These are phyloP conservation scores for Todiramphus saurophagus DNA, from an alignment of 2,113 vertebrate genomes.

Conservation along the genomic window DNA sequence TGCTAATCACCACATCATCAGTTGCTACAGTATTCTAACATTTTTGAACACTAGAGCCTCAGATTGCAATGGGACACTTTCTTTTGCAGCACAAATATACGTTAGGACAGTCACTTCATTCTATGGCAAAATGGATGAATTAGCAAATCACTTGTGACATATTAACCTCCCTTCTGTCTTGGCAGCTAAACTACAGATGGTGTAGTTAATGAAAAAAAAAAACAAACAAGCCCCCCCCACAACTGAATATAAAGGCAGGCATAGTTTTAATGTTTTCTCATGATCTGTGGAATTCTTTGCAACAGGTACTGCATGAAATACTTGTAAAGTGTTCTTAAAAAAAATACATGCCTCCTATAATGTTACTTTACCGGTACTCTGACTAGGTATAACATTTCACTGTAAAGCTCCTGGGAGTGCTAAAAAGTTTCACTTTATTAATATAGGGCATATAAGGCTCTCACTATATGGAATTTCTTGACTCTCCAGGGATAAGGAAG, in stretches of 20 bases:
- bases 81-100: not conserved
- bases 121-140: not conserved
- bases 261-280: not conserved
- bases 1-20: not conserved
- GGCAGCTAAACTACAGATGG: not conserved
- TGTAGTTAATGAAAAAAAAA: not conserved
- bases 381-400: not conserved
- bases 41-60: not conserved
- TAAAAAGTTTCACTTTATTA: conserved; percentile 55
- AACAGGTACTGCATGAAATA: not conserved
- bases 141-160: not conserved
- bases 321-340: not conserved
- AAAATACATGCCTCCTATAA: not conserved
- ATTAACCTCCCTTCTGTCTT: not conserved
- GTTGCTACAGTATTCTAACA: not conserved
- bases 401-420: not conserved
- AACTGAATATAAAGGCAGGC: not conserved
- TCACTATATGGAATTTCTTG: conserved; percentile 12
- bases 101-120: not conserved
- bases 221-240: not conserved
- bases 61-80: not conserved
- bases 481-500: not conserved
- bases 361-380: not conserved
- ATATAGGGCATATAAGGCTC: not conserved
- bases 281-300: not conserved